phyloP scores from a whole-genome alignment of 2,113 vertebrate genomes.

The Siniperca knerii region DNA sequence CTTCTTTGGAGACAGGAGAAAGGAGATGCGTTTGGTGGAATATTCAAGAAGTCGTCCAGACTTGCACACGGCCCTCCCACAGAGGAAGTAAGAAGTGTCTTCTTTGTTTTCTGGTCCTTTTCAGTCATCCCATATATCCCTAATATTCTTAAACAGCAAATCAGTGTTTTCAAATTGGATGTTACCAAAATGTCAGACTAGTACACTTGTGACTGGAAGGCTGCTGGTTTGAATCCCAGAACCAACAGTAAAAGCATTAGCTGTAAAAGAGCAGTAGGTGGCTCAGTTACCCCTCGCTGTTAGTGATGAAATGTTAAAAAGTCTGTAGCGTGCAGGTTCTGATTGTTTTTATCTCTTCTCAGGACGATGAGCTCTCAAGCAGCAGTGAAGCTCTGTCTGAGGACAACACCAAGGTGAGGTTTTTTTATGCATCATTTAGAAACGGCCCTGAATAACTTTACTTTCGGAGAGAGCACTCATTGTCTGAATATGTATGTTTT shows the following conservation, averaged over 20 bases:
- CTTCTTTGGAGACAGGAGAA: conserved; percentile 51
- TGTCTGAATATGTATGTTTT: conserved; percentile 17
- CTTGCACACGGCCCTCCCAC: not conserved
- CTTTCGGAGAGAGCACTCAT: not conserved
- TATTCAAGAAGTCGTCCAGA: conserved; percentile 49
- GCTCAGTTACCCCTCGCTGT: not conserved
- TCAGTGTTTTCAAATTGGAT: not conserved
- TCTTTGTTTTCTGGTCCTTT: too few species aligned
- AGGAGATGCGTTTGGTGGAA: conserved; percentile 40
- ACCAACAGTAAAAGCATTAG: not conserved
- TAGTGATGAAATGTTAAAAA: not conserved
- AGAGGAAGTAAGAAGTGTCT: conserved; percentile 43
- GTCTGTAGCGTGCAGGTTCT: not conserved
- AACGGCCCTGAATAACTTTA: not conserved
- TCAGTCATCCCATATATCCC: not conserved
- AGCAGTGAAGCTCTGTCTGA: conserved; percentile 58
- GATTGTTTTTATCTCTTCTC: conserved; percentile 12
- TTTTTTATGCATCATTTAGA: not conserved
- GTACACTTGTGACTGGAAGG: not conserved
- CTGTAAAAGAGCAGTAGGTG: not conserved
- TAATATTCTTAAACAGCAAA: not conserved
- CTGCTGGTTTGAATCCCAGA: not conserved
- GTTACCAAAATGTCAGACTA: not conserved
- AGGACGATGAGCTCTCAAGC: conserved; percentile 45
- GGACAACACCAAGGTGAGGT: conserved; percentile 49